A percentile compares a stretch with the other conserved stretches of the same genome.
Conservation (phyloP, 2,888 invertebrate species). For the Nomada lathburiana region DNA sequence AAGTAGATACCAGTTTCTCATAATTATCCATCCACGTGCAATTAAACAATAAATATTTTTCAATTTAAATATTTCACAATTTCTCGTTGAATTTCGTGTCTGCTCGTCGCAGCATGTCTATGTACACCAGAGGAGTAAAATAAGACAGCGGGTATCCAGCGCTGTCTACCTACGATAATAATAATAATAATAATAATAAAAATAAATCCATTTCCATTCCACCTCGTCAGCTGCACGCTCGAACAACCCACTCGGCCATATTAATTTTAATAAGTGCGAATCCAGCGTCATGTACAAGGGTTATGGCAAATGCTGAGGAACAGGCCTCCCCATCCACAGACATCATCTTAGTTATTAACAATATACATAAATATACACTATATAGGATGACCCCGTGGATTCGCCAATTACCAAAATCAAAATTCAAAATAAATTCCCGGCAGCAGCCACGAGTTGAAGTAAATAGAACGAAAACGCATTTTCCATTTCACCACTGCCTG, state of each 20-base stretch:
- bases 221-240: conserved; percentile 34
- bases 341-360: conserved; percentile 52
- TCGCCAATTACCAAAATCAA: conserved; percentile 83
- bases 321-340: conserved; percentile 39
- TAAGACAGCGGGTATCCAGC: not conserved
- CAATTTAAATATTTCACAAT: no score
- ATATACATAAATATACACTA: conserved; percentile 75
- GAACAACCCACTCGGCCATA: conserved; percentile 51
- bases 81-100: no score
- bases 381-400: conserved; percentile 75
- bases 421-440: conserved; percentile 1
- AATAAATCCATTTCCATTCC: not conserved
- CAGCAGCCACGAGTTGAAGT: conserved; percentile 40
- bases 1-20: no score
- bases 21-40: no score
- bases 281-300: conserved; percentile 75
- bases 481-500: conserved; percentile 72
- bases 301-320: conserved; percentile 80
- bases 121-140: no score
- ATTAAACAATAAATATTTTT: no score
- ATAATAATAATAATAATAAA: no score
- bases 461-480: not conserved
- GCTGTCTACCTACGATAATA: not conserved
- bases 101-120: no score
- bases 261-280: conserved; percentile 84